Percentiles rank a stretch among this genome's conserved stretches.
Conservation (phyloP, 2,797 vertebrate genomes). For the Tangara arthus region DNA sequence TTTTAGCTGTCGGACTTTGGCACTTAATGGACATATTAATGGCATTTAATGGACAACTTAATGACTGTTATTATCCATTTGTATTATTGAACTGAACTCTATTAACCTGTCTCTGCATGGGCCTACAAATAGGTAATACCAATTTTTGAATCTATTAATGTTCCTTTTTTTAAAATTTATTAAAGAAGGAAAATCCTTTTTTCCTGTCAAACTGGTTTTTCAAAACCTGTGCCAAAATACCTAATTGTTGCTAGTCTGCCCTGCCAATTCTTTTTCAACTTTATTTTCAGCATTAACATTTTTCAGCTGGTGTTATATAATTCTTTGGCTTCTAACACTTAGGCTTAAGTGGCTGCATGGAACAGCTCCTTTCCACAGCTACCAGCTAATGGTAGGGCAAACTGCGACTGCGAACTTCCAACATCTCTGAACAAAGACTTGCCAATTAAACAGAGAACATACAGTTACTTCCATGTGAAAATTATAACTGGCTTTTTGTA, state of each 20-base stretch:
- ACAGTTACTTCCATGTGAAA: slow-evolving; percentile 56
- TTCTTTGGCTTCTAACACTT: not conserved
- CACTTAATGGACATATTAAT: not conserved
- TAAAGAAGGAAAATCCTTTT: not conserved
- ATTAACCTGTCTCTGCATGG: not conserved
- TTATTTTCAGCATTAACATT: slow-evolving; percentile 47
- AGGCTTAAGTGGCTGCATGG: slow-evolving; percentile 2
- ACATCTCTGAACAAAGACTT: slow-evolving; percentile 29
- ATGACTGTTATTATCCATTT: slow-evolving; percentile 31
- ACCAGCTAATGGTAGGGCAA: slow-evolving; percentile 20
- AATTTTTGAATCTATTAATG: not conserved
- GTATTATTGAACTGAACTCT: slow-evolving; percentile 2
- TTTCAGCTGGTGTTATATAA: slow-evolving; percentile 13
- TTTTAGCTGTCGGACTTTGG: not conserved
- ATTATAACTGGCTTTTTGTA: slow-evolving; percentile 38
- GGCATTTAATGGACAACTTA: slow-evolving; percentile 22
- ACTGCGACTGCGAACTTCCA: not conserved
- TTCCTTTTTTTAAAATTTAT: not conserved
- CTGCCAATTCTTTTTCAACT: slow-evolving; percentile 7
- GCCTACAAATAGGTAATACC: not conserved
- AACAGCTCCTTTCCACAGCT: slow-evolving; percentile 23
- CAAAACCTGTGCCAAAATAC: not conserved
- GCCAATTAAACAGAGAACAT: slow-evolving; percentile 48
- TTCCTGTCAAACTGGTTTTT: not conserved
- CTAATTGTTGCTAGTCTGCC: not conserved